Evolutionary conservation across 2,113 vertebrate genomes (phyloP), one percentile per base, ranked within the genome.

Genomic region (Leucosticte australis): DNA sequence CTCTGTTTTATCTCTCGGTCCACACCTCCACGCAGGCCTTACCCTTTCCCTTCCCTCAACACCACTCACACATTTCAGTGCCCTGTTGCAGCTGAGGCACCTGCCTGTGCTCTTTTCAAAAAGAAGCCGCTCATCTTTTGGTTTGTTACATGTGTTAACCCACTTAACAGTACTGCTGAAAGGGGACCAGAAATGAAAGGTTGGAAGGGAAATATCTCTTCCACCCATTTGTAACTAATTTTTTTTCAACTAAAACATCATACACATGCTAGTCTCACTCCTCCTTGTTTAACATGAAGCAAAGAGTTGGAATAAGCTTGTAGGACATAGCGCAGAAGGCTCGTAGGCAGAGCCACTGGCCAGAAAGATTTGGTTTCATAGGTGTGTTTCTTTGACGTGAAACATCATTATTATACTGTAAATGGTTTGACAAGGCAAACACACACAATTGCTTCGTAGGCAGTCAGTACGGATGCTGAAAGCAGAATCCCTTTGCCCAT

Each of bases 381-480:
- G 55, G 70, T 77, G 87, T 95, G 75, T 74, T 96, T 93, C 84
- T 92, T 57, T 69, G 62, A 57, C 62, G 62, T 78, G 56, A 84
- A 91, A 90, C 16, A 8, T 81, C 41, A 65, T 77, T 63, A 78
- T 83, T 71, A 49, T 81, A 63, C 57, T 78, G 11, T n/a, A 30
- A 47, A 55, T 0, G 21, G 55, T 17, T n/a, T 93, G 88, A 69
- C 84, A 94, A 80, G 60, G 59, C 82, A 91, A 94, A 90, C 63
- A 89, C 11, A 7, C 59, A 53, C 65, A 82, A 50, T n/a, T 84
- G 33, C 67, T 70, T 11, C 0, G 8, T 26, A 77, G 49, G 62
- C 35, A 59, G 64, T 39, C 0, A 1, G 75, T 41, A 77, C 0
- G 9, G 82, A 90, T 87, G 67, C 93, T 93, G 90, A 89, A 96